Base-by-base conservation (phyloP, 2,797 vertebrate genomes). In the Eospalax fontanierii region DNA sequence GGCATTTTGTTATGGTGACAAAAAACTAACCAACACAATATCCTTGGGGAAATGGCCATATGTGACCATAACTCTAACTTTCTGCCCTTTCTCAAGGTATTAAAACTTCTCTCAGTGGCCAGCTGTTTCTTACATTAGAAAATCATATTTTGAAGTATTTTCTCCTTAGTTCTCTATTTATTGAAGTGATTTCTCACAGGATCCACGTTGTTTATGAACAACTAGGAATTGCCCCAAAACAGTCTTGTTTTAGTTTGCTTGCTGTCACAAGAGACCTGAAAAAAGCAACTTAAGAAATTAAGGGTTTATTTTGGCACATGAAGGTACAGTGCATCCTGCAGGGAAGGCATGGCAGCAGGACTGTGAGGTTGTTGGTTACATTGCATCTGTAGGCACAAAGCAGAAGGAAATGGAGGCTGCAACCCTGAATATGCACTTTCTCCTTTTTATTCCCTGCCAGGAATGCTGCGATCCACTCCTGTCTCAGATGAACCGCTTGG, bases 51-150 rank as follows among this genome's bases (percentile, higher is more conserved):
- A 93, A 93, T 78, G 57, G 24, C 28, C 50, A 11, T 24, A 26
- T 50, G 59, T 89, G 43, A 82, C 3, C 35, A 87, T 57, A 33
- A 66, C 50, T 54, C 19, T 28, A 28, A 40, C 91, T 65, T 71
- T 86, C 43, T 85, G 16, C 14, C 54, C 63, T 57, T 68, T 71
- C 38, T 73, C 15, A 92, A 80, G 61, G 24, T 70, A 81, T 61
- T 89, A 79, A 90, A 89, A 88, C 26, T 73, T 75, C 43, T 89
- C 38, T 92, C n/a, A 50, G 18, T 15, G 76, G 11, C 84, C 30
- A 83, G n/a, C 8, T 92, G 21, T 54, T 87, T 91, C 46, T 95
- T 46, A 83, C 28, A 76, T 90, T 81, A 84, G 50, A 11, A 94
- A 88, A 75, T 90, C 26, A 54, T 15, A 54, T 54, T 54, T 54